These are phyloP conservation scores for Mobula birostris DNA, from an alignment of 2,113 vertebrate genomes.

Conservation along the genomic window DNA sequence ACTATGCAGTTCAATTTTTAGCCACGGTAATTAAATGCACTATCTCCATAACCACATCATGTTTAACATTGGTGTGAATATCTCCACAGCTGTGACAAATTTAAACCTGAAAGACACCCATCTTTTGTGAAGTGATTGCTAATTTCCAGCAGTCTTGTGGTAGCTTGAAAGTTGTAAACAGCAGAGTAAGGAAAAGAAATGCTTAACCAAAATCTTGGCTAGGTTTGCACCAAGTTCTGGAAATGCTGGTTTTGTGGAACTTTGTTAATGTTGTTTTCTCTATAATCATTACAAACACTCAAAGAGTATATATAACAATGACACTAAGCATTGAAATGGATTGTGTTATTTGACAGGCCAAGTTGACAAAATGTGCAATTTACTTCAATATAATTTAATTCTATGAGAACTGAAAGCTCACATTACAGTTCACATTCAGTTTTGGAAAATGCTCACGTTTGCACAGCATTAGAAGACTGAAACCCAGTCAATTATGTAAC, in stretches of 20 bases:
- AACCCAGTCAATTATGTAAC: neutral
- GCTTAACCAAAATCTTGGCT: neutral
- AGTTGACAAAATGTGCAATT: neutral
- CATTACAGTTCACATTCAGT: neutral
- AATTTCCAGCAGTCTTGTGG: neutral
- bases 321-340: neutral
- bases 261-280: neutral
- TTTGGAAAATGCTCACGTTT: neutral
- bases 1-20: too few relatives aligned
- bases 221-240: neutral
- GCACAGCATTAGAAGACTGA: neutral
- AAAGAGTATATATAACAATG: neutral
- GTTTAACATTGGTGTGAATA: too few relatives aligned
- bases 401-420: neutral
- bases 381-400: conserved; percentile 8
- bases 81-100: neutral
- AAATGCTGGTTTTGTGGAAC: neutral
- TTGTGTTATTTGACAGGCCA: neutral
- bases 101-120: neutral
- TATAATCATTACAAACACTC: too few relatives aligned
- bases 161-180: neutral
- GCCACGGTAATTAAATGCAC: too few relatives aligned
- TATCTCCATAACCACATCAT: too few relatives aligned
- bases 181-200: neutral
- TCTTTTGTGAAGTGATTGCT: neutral